phyloP scores from a whole-genome alignment of 2,113 vertebrate species.

The Pterocles orientalis region DNA sequence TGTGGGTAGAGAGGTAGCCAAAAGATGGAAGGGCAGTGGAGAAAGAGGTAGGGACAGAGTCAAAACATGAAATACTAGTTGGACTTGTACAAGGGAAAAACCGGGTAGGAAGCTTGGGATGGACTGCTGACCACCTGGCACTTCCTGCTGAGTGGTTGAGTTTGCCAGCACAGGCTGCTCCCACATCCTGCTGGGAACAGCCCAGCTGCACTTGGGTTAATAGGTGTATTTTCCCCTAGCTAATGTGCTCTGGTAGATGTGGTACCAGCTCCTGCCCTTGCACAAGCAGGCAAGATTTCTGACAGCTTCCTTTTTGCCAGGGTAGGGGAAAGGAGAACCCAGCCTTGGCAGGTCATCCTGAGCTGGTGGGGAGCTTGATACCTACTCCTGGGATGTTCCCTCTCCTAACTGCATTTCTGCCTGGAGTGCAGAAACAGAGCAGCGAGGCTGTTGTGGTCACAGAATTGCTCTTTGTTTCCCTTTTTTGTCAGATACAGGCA shows the following conservation, averaged over 20 bases:
- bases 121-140: constrained; percentile 37
- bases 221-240: background rate
- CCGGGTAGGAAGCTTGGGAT: background rate
- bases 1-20: background rate
- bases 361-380: background rate
- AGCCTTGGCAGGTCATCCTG: background rate
- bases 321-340: background rate
- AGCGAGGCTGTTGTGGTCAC: background rate
- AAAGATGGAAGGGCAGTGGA: background rate
- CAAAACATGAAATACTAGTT: constrained; percentile 30
- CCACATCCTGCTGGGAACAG: constrained; percentile 46
- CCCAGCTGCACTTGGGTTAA: background rate
- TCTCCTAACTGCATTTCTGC: background rate
- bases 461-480: background rate
- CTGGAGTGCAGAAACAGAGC: background rate
- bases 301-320: background rate
- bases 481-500: background rate
- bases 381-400: background rate
- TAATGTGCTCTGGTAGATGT: background rate
- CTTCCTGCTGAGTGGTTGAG: background rate
- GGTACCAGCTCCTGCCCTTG: background rate
- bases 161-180: background rate
- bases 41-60: background rate
- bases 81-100: background rate
- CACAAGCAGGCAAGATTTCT: background rate